Evolutionary conservation across 2,797 vertebrate genomes (phyloP).

Genomic region (Rhadinocentrus ornatus): DNA sequence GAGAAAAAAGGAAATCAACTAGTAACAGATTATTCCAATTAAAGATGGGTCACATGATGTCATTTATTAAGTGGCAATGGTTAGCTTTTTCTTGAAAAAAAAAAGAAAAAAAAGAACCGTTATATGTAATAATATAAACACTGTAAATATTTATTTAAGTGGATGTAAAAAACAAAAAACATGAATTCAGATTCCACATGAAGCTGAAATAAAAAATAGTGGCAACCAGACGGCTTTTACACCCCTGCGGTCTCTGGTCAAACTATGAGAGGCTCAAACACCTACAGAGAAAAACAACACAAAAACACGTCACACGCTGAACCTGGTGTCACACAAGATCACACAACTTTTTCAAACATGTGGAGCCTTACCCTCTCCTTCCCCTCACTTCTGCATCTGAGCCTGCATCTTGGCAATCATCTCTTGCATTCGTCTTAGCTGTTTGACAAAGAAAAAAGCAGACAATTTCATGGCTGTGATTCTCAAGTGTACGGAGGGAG

Average conservation of each 20-base stretch:
- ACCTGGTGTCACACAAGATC: background rate
- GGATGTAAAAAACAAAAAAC: conserved; percentile 46
- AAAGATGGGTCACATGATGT: conserved; percentile 59
- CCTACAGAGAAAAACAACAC: conserved; percentile 43
- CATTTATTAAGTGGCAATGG: conserved; percentile 48
- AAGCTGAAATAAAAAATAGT: conserved; percentile 73
- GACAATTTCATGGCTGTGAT: background rate
- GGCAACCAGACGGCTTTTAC: conserved; percentile 62
- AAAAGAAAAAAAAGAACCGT: conserved; percentile 48
- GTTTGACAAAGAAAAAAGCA: background rate
- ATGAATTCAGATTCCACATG: conserved; percentile 41
- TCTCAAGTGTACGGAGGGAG: too few relatives aligned
- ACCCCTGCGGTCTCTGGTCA: conserved; percentile 39
- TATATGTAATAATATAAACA: conserved; percentile 68
- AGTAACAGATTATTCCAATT: conserved; percentile 49
- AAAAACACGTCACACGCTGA: background rate
- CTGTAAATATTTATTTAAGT: conserved; percentile 70
- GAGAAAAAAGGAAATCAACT: conserved; percentile 23
- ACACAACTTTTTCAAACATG: conserved; percentile 48
- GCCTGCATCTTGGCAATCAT: conserved; percentile 98
- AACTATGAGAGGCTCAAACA: conserved; percentile 53
- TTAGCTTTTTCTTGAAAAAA: conserved; percentile 36
- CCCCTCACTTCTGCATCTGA: conserved; percentile 96
- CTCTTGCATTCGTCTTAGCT: conserved; percentile 98
- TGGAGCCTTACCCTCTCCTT: conserved; percentile 79